Evolutionary conservation across 2,113 vertebrate genomes (phyloP).

Genomic region (Pica pica): DNA sequence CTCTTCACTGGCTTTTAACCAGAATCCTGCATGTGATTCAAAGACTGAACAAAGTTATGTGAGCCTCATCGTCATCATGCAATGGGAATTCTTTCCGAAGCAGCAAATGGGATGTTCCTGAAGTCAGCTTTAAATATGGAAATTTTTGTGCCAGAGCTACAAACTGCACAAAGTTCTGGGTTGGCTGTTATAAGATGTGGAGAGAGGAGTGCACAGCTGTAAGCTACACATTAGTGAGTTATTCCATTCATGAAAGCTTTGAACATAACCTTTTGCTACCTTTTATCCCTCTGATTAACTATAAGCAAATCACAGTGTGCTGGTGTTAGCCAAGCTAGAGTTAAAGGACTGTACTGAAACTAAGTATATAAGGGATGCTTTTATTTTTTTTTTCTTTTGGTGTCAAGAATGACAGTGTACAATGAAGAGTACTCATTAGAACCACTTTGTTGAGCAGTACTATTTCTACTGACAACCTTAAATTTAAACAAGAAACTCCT

Average conservation of each 20-base stretch:
- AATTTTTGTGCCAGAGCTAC: slow-evolving; percentile 37
- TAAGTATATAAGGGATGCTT: neutral
- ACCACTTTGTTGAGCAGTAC: neutral
- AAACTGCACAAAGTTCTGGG: neutral
- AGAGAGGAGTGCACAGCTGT: neutral
- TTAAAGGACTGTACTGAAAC: neutral
- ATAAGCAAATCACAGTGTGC: neutral
- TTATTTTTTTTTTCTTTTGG: neutral
- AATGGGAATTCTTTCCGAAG: slow-evolving; percentile 64
- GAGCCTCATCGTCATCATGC: slow-evolving; percentile 28
- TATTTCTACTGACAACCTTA: neutral
- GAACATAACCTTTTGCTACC: slow-evolving; percentile 15
- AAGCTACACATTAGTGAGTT: neutral
- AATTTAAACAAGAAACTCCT: neutral
- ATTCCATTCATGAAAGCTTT: slow-evolving; percentile 36
- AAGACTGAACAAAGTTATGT: slow-evolving; percentile 44
- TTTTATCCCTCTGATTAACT: slow-evolving; percentile 24
- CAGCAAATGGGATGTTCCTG: slow-evolving; percentile 61
- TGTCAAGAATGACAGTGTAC: neutral
- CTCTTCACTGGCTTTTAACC: slow-evolving; percentile 25
- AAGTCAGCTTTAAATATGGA: slow-evolving; percentile 66
- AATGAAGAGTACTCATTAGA: neutral
- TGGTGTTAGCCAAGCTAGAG: neutral
- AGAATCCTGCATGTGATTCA: slow-evolving; percentile 53
- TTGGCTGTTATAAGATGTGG: neutral